Base-by-base conservation (phyloP, 2,113 vertebrate genomes). In the Progne subis region DNA sequence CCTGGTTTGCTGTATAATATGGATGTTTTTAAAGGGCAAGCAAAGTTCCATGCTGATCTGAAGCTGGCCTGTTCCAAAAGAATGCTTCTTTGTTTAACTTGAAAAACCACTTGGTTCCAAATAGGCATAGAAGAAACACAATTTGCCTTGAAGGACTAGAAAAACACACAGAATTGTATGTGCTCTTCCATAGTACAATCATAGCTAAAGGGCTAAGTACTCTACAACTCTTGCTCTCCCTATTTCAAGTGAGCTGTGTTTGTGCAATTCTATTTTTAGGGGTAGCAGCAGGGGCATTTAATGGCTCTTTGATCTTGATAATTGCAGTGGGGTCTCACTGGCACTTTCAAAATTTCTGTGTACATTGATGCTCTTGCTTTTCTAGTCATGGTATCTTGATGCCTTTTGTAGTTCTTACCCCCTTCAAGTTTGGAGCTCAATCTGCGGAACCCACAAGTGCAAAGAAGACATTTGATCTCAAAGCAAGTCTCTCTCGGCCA, bases 401-500 rank as follows among this genome's bases (percentile, higher is more conserved):
- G 39, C 23, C n/a, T 70, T 90, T 88, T 91, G 61, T 69, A 99
- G 99, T 90, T 90, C 41, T 92, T 53, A 98, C 97, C 10, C 98
- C 98, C 1, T 99, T 99, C 86, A 97, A 98, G 82, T 98, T 99
- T 88, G 96, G 94, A 23, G 97, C 97, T 60, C 67, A 94, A 11
- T 19, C 82, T 25, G 34, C 28, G 6, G 84, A 94, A 60, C 98
- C 99, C 16, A 98, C 98, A 7, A 97, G 97, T 5, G 94, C 97
- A 7, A 99, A 98, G 96, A 99, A 99, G 92, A 61, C 37, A 2
- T 99, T 99, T 97, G 98, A 99, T 91, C 98, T 99, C 86, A 98
- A 99, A 98, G 99, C 98, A 49, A 99, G 99, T 91, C 98, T 99
- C 86, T 98, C 99, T 16, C 98, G 98, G 59, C 99, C 99, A 0